Conservation (phyloP, 2,113 vertebrate species). For the Nematolebias whitei region DNA sequence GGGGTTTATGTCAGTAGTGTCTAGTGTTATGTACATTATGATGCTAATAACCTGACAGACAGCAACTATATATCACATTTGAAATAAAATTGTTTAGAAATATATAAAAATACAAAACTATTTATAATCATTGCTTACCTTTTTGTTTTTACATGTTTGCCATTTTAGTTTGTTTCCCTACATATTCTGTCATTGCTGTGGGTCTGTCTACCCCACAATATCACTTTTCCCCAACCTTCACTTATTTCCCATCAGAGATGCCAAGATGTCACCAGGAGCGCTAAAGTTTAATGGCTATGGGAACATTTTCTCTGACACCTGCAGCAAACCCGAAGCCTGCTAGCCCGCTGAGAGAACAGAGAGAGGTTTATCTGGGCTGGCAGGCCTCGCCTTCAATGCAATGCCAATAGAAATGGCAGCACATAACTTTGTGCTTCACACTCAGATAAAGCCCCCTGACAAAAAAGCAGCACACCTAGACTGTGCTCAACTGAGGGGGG, state of each 20-base stretch:
- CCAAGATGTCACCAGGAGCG: constrained; percentile 52
- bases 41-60: too few species aligned
- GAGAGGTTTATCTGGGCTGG: constrained; percentile 79
- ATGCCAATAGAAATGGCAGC: constrained; percentile 68
- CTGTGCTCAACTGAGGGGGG: constrained; percentile 36
- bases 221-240: constrained; percentile 39
- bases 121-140: not conserved
- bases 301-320: constrained; percentile 68
- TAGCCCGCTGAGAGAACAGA: constrained; percentile 65
- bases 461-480: constrained; percentile 53
- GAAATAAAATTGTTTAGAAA: not conserved
- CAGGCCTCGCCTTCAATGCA: constrained; percentile 72
- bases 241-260: constrained; percentile 48
- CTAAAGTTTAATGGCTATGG: constrained; percentile 57
- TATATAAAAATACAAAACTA: not conserved
- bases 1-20: too few species aligned
- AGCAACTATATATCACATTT: too few species aligned
- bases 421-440: constrained; percentile 44
- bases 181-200: not conserved
- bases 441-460: constrained; percentile 70
- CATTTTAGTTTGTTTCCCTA: not conserved
- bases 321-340: constrained; percentile 67
- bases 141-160: not conserved
- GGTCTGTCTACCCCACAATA: constrained; percentile 22
- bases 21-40: too few species aligned